Percentiles rank a stretch among this genome's conserved stretches.
These are phyloP conservation scores for Antheraea mylitta DNA, from an alignment of 1,140 invertebrate species.

Conservation along the genomic window DNA sequence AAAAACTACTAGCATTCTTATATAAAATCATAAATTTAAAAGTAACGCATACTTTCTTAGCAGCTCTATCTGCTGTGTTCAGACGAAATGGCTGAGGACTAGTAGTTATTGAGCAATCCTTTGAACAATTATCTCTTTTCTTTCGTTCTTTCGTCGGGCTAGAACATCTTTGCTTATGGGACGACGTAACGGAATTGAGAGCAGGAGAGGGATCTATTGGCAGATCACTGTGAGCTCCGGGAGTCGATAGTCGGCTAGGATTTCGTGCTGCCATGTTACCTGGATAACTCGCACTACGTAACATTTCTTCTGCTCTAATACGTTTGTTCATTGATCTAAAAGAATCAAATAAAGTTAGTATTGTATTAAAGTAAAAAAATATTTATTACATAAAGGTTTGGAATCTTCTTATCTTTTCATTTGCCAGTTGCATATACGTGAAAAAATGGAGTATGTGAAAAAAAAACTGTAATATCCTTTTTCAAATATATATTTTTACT, in stretches of 20 bases:
- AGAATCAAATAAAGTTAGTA: constrained; percentile 15
- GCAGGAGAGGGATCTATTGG: constrained; percentile 65
- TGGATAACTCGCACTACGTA: constrained; percentile 83
- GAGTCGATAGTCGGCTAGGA: constrained; percentile 65
- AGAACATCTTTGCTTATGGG: constrained; percentile 42
- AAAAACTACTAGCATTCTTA: background rate
- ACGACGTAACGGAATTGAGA: constrained; percentile 51
- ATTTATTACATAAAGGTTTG: no score
- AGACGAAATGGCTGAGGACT: constrained; percentile 77
- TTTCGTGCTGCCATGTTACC: constrained; percentile 85
- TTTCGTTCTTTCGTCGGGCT: constrained; percentile 51
- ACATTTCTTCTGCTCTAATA: constrained; percentile 83
- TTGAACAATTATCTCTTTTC: constrained; percentile 36
- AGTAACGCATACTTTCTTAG: constrained; percentile 50
- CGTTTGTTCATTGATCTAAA: constrained; percentile 82
- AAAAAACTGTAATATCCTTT: no score
- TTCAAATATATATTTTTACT: no score
- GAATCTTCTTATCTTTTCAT: no score
- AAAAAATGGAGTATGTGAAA: no score
- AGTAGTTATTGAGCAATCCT: constrained; percentile 77
- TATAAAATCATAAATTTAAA: background rate
- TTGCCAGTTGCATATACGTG: no score
- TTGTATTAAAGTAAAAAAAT: background rate
- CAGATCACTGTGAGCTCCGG: constrained; percentile 56
- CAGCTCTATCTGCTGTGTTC: constrained; percentile 69